Conservation (phyloP, 2,888 invertebrate species). For the Chelonus formosanus region DNA sequence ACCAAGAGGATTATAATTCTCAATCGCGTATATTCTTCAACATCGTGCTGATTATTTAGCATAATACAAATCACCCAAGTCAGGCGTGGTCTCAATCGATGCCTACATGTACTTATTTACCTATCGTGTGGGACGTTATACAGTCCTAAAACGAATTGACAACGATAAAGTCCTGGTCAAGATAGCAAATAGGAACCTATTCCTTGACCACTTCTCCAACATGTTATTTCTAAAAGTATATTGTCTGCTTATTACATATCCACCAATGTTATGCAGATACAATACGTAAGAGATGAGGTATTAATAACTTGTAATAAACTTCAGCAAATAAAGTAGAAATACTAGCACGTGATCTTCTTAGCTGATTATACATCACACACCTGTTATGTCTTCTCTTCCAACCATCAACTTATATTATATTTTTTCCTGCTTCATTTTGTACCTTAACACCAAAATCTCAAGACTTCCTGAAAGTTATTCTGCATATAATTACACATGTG, state of each 20-base stretch:
- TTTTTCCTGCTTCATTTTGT: too few species aligned
- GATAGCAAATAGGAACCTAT: slow-evolving; percentile 1
- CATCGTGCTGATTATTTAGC: slow-evolving; percentile 58
- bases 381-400: too few species aligned
- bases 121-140: slow-evolving; percentile 27
- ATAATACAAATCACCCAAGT: slow-evolving; percentile 57
- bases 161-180: slow-evolving; percentile 23
- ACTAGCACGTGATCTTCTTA: neutral
- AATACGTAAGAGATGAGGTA: slow-evolving; percentile 22
- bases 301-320: slow-evolving; percentile 44
- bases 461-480: too few species aligned
- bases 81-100: slow-evolving; percentile 21
- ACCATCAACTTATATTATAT: slow-evolving; percentile 6
- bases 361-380: slow-evolving; percentile 2
- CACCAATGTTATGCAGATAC: slow-evolving; percentile 35
- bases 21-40: slow-evolving; percentile 10
- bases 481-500: too few species aligned
- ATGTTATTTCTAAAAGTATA: neutral
- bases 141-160: slow-evolving; percentile 27
- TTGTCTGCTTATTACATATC: neutral
- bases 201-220: neutral
- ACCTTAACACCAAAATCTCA: too few species aligned
- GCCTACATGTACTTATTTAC: slow-evolving; percentile 5
- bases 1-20: slow-evolving; percentile 25
- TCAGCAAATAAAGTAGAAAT: slow-evolving; percentile 31